Base-by-base conservation (phyloP, 2,888 invertebrate species). In the Atethmia centrago region DNA sequence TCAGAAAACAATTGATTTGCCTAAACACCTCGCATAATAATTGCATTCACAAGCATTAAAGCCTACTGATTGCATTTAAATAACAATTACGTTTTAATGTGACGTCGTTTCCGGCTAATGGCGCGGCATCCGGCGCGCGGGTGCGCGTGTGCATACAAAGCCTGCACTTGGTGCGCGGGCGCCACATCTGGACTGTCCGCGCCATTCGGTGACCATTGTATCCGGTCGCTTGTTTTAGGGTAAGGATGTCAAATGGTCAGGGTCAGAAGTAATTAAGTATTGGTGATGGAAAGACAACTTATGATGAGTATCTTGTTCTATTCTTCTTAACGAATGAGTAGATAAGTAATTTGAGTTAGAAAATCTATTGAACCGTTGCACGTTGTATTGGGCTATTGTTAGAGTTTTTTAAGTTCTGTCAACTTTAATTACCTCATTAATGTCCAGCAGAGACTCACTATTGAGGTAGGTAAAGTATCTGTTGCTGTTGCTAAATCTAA, bases 71-170 rank as follows among this genome's bases (percentile, higher is more conserved):
- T 90, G 88, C 89, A 92, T 93, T 93, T 92, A 91, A 93, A 93
- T 92, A 91, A 92, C 92, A 93, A 94, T 95, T 93, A 94, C 87
- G 87, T 89, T 91, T 83, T 90, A 89, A 91, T 92, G 90, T 92
- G 90, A 90, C 90, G 90, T 89, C 83, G 87, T 90, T 92, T 93
- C 94, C 94, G 92, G 88, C 66, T 87, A 80, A 85, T 85, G 90
- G 85, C 88, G 90, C 88, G 89, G 92, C 90, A 91, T 93, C 93
- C 93, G 91, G 88, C 80, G 7, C 36, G 87, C 74, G 83, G 86
- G 79, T 91, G 91, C 93, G 92, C 90, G 72, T 78, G 90, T 91
- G 94, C 95, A 94, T 94, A 93, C 92, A 86, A 92, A 93, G 90
- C 83, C 87, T 88, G 82, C 87, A 81, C 85, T 85, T 72, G 83